Conservation (phyloP, 2,113 vertebrate species). For the Bothrops jararaca region DNA sequence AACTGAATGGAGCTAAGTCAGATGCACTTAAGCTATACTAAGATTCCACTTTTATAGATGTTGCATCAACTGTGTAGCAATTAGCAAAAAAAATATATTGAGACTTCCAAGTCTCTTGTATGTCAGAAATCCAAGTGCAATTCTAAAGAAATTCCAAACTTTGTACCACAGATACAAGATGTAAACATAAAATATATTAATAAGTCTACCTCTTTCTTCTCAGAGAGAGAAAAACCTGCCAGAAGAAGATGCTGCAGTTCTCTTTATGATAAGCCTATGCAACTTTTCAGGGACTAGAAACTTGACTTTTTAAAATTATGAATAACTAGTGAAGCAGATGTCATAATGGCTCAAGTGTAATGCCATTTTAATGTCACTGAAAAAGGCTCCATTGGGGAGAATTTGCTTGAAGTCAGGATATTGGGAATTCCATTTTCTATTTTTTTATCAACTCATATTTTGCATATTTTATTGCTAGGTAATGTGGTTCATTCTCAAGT, state of each 20-base stretch:
- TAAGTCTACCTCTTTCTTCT: not conserved
- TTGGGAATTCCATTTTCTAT: not conserved
- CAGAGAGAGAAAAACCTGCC: not conserved
- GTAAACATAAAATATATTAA: not conserved
- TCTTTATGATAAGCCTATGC: not conserved
- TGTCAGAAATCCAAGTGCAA: not conserved
- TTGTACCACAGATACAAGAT: not conserved
- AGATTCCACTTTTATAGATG: not conserved
- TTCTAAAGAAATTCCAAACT: not conserved
- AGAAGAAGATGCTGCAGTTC: not conserved
- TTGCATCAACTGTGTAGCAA: not conserved
- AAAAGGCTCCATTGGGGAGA: not conserved
- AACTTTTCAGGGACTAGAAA: not conserved
- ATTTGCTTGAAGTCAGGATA: not conserved
- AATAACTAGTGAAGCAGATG: not conserved
- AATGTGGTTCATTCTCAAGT: not conserved
- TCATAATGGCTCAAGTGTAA: not conserved
- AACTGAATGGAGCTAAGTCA: not conserved
- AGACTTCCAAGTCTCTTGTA: not conserved
- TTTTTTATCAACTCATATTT: not conserved
- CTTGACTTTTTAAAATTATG: not conserved
- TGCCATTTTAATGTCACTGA: not conserved
- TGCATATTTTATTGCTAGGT: not conserved
- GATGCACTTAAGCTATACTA: slow-evolving; percentile 38
- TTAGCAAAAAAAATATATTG: slow-evolving; percentile 3